A percentile compares a stretch with the other conserved stretches of the same genome.
Evolutionary conservation across 2,113 vertebrate species (phyloP).

Genomic region (Trochalopteron elliotii): DNA sequence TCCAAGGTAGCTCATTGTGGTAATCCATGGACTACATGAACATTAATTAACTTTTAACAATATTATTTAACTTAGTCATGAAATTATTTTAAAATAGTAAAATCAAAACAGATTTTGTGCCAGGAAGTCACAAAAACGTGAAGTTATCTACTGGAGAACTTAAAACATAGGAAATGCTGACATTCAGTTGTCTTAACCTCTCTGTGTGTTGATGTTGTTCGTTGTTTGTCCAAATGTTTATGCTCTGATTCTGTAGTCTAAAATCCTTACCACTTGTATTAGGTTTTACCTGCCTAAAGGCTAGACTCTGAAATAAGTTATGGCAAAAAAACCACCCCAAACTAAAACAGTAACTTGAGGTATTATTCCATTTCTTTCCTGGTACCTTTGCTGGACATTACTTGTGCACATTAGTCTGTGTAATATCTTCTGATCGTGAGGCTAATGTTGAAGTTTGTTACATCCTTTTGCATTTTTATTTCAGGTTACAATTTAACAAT

Average conservation of each 20-base stretch:
- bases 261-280: neutral
- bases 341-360: neutral
- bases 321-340: neutral
- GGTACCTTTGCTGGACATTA: neutral
- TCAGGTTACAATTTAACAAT: neutral
- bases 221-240: neutral
- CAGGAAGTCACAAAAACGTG: neutral
- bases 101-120: neutral
- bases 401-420: neutral
- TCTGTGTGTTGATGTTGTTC: neutral
- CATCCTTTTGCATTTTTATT: neutral
- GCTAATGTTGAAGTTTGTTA: neutral
- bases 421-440: neutral
- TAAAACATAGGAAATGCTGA: neutral
- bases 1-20: neutral
- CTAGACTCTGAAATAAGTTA: neutral
- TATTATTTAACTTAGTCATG: neutral
- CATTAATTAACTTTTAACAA: neutral
- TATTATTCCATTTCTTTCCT: neutral
- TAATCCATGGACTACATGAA: neutral
- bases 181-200: neutral
- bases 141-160: neutral
- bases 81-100: neutral
- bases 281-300: neutral
- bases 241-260: neutral